These are phyloP conservation scores for Aporophyla nigra DNA, from an alignment of 2,888 invertebrate genomes.

Conservation along the genomic window DNA sequence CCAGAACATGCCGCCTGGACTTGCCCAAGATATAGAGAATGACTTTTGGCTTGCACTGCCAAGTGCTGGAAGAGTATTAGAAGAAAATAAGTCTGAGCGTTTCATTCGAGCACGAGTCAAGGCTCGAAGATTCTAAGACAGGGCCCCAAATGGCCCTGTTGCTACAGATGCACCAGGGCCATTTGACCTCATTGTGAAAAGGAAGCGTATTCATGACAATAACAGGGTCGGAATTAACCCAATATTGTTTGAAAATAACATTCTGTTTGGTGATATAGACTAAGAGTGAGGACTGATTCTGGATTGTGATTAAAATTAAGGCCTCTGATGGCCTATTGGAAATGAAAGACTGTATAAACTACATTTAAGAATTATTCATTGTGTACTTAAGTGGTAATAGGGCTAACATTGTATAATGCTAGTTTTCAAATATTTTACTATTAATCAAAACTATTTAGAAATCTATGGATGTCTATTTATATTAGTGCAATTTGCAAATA, in stretches of 20 bases:
- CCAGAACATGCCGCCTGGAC: constrained; percentile 32
- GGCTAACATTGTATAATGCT: constrained; percentile 1
- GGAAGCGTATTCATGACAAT: constrained; percentile 20
- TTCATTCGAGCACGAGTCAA: constrained; percentile 15
- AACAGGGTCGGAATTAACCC: constrained; percentile 30
- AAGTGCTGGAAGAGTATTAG: constrained; percentile 29
- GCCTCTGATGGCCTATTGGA: constrained; percentile 37
- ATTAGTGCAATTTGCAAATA: constrained; percentile 39
- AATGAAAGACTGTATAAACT: constrained; percentile 45
- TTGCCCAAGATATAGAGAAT: constrained; percentile 8
- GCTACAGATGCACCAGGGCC: not conserved
- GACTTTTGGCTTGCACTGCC: constrained; percentile 46
- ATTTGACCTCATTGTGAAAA: constrained; percentile 16
- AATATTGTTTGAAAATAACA: not conserved
- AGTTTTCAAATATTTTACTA: constrained; percentile 4
- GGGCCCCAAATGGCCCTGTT: constrained; percentile 13
- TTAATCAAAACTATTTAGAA: not conserved
- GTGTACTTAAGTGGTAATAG: constrained; percentile 10
- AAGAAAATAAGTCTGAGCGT: not conserved
- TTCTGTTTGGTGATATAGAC: constrained; percentile 4
- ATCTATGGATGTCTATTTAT: constrained; percentile 38
- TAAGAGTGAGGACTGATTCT: constrained; percentile 33
- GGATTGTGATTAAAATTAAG: constrained; percentile 43
- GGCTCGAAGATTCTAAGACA: constrained; percentile 35
- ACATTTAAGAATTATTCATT: constrained; percentile 25